These are phyloP conservation scores for Blennius ocellaris DNA, from an alignment of 2,113 vertebrate species.

Conservation along the genomic window DNA sequence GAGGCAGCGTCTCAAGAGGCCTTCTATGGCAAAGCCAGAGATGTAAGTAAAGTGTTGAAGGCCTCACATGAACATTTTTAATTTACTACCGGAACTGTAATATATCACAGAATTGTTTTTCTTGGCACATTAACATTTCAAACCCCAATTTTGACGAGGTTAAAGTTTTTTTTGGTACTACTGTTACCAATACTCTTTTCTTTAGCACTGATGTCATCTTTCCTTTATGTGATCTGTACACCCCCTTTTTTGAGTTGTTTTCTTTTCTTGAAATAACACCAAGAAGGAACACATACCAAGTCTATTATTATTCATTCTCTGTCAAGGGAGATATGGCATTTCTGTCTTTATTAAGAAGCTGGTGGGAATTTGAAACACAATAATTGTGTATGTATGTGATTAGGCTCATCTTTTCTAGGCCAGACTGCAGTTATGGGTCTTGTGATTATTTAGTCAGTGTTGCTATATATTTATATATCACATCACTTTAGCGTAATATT, in stretches of 20 bases:
- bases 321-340: slow-evolving; percentile 54
- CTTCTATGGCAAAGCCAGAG: slow-evolving; percentile 99
- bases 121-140: not conserved
- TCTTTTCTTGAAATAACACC: slow-evolving; percentile 62
- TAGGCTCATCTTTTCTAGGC: not conserved
- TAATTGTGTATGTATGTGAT: slow-evolving; percentile 9
- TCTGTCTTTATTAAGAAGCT: slow-evolving; percentile 48
- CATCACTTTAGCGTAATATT: too few relatives aligned
- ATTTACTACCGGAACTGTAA: slow-evolving; percentile 17
- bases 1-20: slow-evolving; percentile 99
- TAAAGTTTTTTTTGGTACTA: not conserved
- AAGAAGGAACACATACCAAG: slow-evolving; percentile 30
- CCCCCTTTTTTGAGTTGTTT: slow-evolving; percentile 42
- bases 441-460: too few relatives aligned
- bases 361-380: slow-evolving; percentile 52
- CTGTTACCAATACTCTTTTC: slow-evolving; percentile 21
- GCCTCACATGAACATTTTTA: slow-evolving; percentile 2
- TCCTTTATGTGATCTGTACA: slow-evolving; percentile 9
- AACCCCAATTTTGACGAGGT: slow-evolving; percentile 2
- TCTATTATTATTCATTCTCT: slow-evolving; percentile 64
- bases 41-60: slow-evolving; percentile 87
- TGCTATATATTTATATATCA: too few relatives aligned
- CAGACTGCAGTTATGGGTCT: not conserved
- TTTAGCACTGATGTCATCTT: slow-evolving; percentile 45
- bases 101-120: slow-evolving; percentile 7